These are phyloP conservation scores for Apostichopus californicus DNA, from an alignment of 35 echinoderm and acorn worm genomes.

Conservation along the genomic window DNA sequence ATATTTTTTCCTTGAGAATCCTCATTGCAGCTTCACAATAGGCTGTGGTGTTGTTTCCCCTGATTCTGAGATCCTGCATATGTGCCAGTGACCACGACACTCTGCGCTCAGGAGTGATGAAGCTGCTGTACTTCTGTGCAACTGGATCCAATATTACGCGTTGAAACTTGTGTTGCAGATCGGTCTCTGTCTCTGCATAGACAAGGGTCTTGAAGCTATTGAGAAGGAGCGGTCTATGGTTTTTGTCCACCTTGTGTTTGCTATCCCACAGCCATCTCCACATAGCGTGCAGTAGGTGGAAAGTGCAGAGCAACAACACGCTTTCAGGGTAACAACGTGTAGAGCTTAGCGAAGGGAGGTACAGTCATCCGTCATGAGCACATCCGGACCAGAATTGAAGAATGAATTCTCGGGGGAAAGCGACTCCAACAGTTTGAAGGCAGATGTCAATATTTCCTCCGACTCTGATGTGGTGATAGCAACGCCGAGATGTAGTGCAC, in stretches of 20 bases:
- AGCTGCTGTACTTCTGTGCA: constrained; percentile 16
- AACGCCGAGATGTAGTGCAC: constrained; percentile 42
- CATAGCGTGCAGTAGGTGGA: constrained; percentile 67
- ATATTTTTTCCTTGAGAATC: constrained; percentile 68
- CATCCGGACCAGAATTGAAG: constrained; percentile 49
- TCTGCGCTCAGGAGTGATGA: constrained; percentile 8
- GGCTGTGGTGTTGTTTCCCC: constrained; percentile 68
- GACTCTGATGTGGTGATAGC: constrained; percentile 57
- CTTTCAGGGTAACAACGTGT: constrained; percentile 27
- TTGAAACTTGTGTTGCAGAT: constrained; percentile 6
- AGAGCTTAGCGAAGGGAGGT: constrained; percentile 45
- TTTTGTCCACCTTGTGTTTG: constrained; percentile 26
- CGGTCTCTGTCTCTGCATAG: constrained; percentile 2
- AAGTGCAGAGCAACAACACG: constrained; percentile 55
- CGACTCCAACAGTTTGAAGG: constrained; percentile 40
- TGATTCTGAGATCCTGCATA: background rate
- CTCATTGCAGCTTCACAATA: constrained; percentile 71
- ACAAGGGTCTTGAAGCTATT: constrained; percentile 11
- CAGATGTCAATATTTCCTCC: constrained; percentile 3
- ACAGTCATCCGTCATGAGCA: constrained; percentile 70
- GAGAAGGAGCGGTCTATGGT: background rate
- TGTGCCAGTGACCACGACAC: constrained; percentile 46
- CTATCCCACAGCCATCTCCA: constrained; percentile 81
- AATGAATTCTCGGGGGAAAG: constrained; percentile 11
- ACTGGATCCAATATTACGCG: constrained; percentile 7